Percentiles rank a stretch among this genome's conserved stretches.
phyloP scores from a whole-genome alignment of 2,797 vertebrate genomes.

The Alauda arvensis region DNA sequence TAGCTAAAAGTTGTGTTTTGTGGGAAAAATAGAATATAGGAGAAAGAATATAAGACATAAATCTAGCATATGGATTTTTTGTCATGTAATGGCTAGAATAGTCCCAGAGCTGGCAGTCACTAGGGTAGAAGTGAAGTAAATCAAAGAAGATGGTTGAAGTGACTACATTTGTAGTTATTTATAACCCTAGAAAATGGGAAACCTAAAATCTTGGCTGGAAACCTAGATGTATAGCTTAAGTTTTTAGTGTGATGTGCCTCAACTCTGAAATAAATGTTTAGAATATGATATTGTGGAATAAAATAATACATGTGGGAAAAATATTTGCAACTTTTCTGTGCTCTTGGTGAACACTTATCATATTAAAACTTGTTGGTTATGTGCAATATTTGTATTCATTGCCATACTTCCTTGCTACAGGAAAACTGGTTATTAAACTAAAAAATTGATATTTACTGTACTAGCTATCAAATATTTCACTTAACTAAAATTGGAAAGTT shows the following conservation, averaged over 20 bases:
- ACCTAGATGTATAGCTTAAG: background rate
- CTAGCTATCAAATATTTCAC: background rate
- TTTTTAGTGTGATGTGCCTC: background rate
- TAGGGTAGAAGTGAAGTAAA: conserved; percentile 3
- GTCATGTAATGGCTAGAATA: conserved; percentile 8
- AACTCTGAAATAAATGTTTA: conserved; percentile 12
- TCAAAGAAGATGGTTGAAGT: background rate
- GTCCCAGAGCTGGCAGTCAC: background rate
- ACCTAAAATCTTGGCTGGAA: background rate
- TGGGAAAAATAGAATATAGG: background rate
- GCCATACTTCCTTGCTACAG: background rate
- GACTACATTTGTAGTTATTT: conserved; percentile 12
- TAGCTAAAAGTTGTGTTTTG: background rate
- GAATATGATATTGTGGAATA: background rate
- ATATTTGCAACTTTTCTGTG: background rate
- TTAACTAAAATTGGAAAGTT: background rate
- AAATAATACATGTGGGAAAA: background rate
- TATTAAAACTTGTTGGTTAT: background rate
- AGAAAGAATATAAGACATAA: conserved; percentile 1
- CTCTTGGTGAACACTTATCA: background rate
- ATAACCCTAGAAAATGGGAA: conserved; percentile 37
- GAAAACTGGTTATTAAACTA: background rate
- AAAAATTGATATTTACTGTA: background rate
- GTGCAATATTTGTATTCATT: background rate
- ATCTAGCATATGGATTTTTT: background rate